Evolutionary conservation across 1,140 invertebrate genomes (phyloP).

Genomic region (Trachelipus rathkii): DNA sequence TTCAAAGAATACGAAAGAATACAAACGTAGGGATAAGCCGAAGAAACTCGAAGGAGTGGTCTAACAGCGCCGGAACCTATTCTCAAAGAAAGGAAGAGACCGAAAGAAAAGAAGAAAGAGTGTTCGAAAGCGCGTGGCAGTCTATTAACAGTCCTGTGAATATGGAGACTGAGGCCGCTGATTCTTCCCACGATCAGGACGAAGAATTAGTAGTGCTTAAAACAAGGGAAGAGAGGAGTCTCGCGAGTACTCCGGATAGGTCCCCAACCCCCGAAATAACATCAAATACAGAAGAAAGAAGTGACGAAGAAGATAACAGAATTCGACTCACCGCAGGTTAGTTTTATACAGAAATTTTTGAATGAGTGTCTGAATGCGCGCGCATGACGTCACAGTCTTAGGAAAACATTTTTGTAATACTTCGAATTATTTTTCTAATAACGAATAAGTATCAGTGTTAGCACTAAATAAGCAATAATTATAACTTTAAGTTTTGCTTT

Average conservation of each 20-base stretch:
- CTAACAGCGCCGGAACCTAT: background rate
- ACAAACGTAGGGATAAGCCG: background rate
- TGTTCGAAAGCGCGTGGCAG: background rate
- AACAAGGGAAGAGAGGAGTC: background rate
- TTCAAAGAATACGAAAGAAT: background rate
- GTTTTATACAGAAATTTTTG: background rate
- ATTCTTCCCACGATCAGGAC: background rate
- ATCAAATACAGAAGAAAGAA: background rate
- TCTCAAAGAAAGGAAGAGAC: background rate
- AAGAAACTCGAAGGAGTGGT: background rate
- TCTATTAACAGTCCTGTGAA: slow-evolving; percentile 3
- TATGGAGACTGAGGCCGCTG: slow-evolving; percentile 5
- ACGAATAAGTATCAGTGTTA: no score
- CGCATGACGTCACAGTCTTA: slow-evolving; percentile 1
- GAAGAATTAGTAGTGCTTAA: background rate
- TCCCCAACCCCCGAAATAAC: background rate
- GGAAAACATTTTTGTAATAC: background rate
- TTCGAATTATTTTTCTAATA: background rate
- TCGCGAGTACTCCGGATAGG: background rate
- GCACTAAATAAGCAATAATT: no score
- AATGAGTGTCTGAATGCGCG: background rate
- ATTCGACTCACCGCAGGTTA: background rate
- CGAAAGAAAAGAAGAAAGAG: slow-evolving; percentile 5
- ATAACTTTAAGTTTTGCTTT: no score
- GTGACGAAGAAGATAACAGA: slow-evolving; percentile 3